Percentiles rank a stretch among this genome's conserved stretches.
phyloP scores from a whole-genome alignment of 1,140 invertebrate genomes.

The Eubasilissa regina region DNA sequence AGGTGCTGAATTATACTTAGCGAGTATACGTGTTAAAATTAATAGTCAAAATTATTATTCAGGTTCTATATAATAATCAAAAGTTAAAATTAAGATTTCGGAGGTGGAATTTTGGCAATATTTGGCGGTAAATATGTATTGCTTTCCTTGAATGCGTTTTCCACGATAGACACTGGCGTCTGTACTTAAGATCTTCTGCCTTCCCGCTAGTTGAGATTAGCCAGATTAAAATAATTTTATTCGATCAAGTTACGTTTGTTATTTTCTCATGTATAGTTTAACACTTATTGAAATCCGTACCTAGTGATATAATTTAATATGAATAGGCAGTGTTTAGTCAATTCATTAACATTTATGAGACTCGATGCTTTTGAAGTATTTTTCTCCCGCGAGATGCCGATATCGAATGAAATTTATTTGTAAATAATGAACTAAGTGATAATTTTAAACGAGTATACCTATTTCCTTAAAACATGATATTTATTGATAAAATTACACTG shows the following conservation, averaged over 20 bases:
- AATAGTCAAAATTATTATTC: constrained; percentile 61
- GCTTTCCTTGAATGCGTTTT: constrained; percentile 36
- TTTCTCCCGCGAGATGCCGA: constrained; percentile 60
- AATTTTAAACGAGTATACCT: constrained; percentile 60
- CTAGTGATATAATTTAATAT: constrained; percentile 57
- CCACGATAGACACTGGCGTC: constrained; percentile 42
- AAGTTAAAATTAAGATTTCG: constrained; percentile 59
- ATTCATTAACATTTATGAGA: constrained; percentile 60
- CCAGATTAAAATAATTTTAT: constrained; percentile 40
- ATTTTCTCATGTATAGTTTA: constrained; percentile 58
- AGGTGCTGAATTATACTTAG: constrained; percentile 58
- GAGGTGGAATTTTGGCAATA: constrained; percentile 58
- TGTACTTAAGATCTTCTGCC: constrained; percentile 54
- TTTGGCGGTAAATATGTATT: constrained; percentile 49
- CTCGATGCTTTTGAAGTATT: constrained; percentile 59
- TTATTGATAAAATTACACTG: constrained; percentile 60
- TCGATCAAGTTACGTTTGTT: constrained; percentile 42
- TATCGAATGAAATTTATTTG: constrained; percentile 60
- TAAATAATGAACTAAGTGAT: constrained; percentile 56
- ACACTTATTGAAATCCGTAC: constrained; percentile 49
- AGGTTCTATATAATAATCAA: constrained; percentile 59
- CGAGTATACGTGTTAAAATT: constrained; percentile 61
- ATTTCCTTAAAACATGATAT: constrained; percentile 60
- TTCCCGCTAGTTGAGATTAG: constrained; percentile 55
- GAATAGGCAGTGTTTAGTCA: constrained; percentile 60